Conservation (phyloP, 2,797 vertebrate species). For the Etheostoma nigrum region DNA sequence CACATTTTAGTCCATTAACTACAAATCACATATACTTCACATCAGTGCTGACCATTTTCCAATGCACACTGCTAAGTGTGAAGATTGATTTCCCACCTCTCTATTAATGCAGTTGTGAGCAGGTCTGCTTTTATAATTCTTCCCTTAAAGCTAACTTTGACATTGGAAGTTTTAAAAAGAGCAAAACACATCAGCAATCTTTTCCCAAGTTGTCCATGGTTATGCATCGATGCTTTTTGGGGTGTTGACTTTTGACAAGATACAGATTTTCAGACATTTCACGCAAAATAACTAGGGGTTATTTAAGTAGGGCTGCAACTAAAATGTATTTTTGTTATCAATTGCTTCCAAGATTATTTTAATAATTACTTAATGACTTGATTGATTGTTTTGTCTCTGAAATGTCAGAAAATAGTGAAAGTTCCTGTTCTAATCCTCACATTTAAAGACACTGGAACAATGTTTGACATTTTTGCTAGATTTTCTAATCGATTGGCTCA, state of each 20-base stretch:
- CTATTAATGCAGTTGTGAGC: constrained; percentile 29
- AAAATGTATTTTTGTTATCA: not conserved
- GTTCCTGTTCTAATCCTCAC: not conserved
- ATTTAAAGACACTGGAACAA: not conserved
- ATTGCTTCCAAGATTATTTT: not conserved
- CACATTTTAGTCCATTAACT: constrained; percentile 62
- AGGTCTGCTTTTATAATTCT: constrained; percentile 40
- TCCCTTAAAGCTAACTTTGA: constrained; percentile 18
- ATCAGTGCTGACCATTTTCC: constrained; percentile 52
- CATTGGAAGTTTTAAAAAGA: constrained; percentile 14
- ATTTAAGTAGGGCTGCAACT: not conserved
- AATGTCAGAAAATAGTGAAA: not conserved
- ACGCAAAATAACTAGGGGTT: not conserved
- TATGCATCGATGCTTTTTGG: not conserved
- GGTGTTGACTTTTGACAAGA: not conserved
- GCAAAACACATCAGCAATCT: not conserved
- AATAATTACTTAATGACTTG: too few species aligned
- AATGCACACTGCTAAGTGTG: constrained; percentile 32
- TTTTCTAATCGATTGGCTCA: not conserved
- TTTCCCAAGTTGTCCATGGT: not conserved
- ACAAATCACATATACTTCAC: constrained; percentile 63
- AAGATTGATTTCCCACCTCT: constrained; percentile 54
- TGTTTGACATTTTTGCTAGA: not conserved
- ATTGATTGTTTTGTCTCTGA: not conserved
- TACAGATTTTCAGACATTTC: not conserved